Evolutionary conservation across 2,888 invertebrate species (phyloP).

Genomic region (Catocala sponsa): DNA sequence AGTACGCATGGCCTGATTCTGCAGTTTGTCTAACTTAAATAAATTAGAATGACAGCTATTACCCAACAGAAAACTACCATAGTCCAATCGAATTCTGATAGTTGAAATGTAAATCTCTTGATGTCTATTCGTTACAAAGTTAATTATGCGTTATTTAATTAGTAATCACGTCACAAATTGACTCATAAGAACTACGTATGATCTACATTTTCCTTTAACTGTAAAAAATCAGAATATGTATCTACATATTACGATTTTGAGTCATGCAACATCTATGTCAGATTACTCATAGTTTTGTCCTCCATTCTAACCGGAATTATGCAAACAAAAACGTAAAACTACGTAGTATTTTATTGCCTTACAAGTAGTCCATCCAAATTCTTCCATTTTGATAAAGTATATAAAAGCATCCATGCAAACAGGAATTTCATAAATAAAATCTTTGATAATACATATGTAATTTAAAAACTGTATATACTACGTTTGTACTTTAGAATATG

Average conservation of each 20-base stretch:
- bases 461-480: not conserved
- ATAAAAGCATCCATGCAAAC: no score
- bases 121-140: no score
- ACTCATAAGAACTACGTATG: slow-evolving; percentile 22
- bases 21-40: no score
- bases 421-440: no score
- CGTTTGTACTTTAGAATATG: not conserved
- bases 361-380: not conserved
- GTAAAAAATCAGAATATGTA: slow-evolving; percentile 37
- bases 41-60: no score
- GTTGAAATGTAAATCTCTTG: no score
- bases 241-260: slow-evolving; percentile 17
- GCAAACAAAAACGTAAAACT: not conserved
- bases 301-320: slow-evolving; percentile 11
- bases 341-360: not conserved
- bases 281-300: slow-evolving; percentile 17
- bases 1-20: no score
- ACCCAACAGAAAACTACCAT: no score
- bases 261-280: slow-evolving; percentile 7
- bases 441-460: no score
- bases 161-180: slow-evolving; percentile 14
- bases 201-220: slow-evolving; percentile 40
- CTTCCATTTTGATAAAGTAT: no score
- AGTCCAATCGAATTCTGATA: no score
- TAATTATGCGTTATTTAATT: slow-evolving; percentile 7